A percentile compares a stretch with the other conserved stretches of the same genome.
Evolutionary conservation across 2,888 invertebrate genomes (phyloP).

Genomic region (Lampropteryx suffumata): DNA sequence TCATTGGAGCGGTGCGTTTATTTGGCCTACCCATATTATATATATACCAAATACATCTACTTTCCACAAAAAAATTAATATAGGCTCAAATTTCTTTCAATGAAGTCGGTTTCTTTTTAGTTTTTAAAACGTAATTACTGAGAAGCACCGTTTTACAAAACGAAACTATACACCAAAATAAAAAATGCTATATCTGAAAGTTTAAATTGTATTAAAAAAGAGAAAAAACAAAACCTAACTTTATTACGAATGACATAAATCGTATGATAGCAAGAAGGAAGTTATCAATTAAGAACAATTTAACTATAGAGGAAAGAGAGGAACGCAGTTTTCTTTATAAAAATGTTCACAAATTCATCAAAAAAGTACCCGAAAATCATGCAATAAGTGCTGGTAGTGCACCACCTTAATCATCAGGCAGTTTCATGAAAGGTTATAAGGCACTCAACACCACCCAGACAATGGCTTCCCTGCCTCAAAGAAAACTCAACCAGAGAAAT

Average conservation of each 20-base stretch:
- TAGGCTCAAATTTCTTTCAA: too few species aligned
- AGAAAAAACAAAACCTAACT: too few species aligned
- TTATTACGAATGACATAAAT: too few species aligned
- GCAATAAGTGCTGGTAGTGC: slow-evolving; percentile 12
- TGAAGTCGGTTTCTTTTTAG: too few species aligned
- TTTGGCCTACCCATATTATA: too few species aligned
- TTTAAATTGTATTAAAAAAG: too few species aligned
- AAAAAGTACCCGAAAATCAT: slow-evolving; percentile 14
- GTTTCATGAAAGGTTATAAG: slow-evolving; percentile 20
- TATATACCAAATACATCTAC: too few species aligned
- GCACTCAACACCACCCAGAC: slow-evolving; percentile 22
- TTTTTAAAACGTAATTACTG: too few species aligned
- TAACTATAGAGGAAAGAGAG: background rate
- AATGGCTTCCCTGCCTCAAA: slow-evolving; percentile 26
- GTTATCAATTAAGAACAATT: background rate
- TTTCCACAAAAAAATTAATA: too few species aligned
- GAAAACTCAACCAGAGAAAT: slow-evolving; percentile 1
- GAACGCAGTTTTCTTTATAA: slow-evolving; percentile 12
- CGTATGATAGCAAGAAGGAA: background rate
- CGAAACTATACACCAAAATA: background rate
- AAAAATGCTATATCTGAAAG: background rate
- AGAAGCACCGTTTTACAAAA: background rate
- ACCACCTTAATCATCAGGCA: slow-evolving; percentile 11
- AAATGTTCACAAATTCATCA: slow-evolving; percentile 17
- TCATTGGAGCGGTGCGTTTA: too few species aligned